Percentiles rank a stretch among this genome's conserved stretches.
Conservation (phyloP, 2,113 vertebrate genomes). For the Leucoraja erinaceus region DNA sequence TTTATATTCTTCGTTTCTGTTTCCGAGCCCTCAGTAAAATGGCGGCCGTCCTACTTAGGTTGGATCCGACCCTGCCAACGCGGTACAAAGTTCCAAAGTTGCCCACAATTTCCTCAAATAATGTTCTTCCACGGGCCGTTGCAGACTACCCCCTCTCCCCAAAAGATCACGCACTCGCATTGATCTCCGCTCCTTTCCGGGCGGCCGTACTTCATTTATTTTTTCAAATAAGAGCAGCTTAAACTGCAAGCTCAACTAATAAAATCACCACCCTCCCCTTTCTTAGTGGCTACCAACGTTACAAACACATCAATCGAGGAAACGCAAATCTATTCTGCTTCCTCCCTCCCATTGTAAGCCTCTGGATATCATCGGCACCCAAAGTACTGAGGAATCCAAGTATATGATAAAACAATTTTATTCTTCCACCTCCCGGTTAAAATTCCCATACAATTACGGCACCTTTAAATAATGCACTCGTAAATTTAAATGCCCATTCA, state of each 20-base stretch:
- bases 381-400: not conserved
- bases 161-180: not conserved
- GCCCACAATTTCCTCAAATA: not conserved
- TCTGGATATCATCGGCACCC: not conserved
- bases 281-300: not conserved
- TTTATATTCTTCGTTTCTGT: not conserved
- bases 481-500: not conserved
- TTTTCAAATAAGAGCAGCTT: not conserved
- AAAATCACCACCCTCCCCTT: not conserved
- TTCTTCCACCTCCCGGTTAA: not conserved
- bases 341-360: conserved; percentile 11
- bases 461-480: not conserved
- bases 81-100: conserved; percentile 31
- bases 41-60: conserved; percentile 11
- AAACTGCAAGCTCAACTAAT: not conserved
- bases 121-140: too few relatives aligned
- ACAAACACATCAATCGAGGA: not conserved
- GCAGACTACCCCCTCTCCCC: not conserved
- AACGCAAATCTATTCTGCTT: not conserved
- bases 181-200: not conserved
- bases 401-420: not conserved
- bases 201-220: not conserved
- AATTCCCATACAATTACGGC: not conserved
- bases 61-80: conserved; percentile 13
- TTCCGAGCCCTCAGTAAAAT: conserved; percentile 28